A percentile compares a stretch with the other conserved stretches of the same genome.
Conservation (phyloP, 2,113 vertebrate genomes). For the Boulengerochromis microlepis region DNA sequence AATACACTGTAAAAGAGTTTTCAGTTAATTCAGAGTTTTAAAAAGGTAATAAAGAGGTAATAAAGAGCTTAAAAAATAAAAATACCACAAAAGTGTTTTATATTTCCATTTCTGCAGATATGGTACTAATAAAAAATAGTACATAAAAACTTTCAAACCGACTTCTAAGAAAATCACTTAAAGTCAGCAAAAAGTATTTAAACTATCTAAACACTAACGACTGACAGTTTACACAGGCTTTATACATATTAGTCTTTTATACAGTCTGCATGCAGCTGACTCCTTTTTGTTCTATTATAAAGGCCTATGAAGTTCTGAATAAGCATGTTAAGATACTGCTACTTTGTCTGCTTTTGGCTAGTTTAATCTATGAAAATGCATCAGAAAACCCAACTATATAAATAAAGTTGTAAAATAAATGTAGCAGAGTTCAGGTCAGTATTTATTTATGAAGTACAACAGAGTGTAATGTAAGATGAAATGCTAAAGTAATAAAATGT, state of each 20-base stretch:
- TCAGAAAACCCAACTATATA: neutral
- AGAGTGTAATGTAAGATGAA: neutral
- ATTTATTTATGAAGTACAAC: neutral
- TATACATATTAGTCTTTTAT: neutral
- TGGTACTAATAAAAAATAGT: neutral
- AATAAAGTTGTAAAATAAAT: neutral
- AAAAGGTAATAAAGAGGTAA: neutral
- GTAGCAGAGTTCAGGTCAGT: neutral
- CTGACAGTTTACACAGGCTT: neutral
- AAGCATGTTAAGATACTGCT: neutral
- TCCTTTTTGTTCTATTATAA: neutral
- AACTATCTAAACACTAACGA: neutral
- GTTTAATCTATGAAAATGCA: neutral
- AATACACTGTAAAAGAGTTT: neutral
- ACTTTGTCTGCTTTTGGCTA: neutral
- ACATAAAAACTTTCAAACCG: neutral
- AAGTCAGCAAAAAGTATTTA: neutral
- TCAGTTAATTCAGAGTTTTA: neutral
- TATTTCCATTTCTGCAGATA: neutral
- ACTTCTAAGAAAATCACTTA: neutral
- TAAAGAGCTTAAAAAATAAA: neutral
- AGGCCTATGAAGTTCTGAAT: neutral
- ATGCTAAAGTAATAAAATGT: neutral
- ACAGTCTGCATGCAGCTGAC: neutral
- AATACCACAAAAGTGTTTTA: neutral